A percentile compares a stretch with the other conserved stretches of the same genome.
Evolutionary conservation across 2,888 invertebrate species (phyloP).

Genomic region (Agriopis marginaria): DNA sequence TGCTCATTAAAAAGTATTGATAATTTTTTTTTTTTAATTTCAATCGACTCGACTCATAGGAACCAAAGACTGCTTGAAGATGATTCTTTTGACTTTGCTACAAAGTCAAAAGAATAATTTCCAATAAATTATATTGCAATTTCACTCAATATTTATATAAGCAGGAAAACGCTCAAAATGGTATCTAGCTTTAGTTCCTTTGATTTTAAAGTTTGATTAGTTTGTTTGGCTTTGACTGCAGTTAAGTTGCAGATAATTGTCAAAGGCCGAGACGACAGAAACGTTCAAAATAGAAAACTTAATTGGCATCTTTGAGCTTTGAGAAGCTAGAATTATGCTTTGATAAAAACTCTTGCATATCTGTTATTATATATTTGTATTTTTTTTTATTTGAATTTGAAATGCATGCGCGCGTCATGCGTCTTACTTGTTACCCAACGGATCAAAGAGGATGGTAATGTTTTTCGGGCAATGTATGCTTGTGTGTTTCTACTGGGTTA

Average conservation of each 20-base stretch:
- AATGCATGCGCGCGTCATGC: no score
- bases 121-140: constrained; percentile 17
- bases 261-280: neutral
- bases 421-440: no score
- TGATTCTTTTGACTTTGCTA: no score
- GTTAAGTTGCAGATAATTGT: constrained; percentile 8
- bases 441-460: no score
- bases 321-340: neutral
- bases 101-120: neutral
- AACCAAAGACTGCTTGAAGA: no score
- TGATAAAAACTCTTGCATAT: constrained; percentile 3
- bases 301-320: constrained; percentile 6
- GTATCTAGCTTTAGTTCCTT: constrained; percentile 6
- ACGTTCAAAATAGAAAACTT: neutral
- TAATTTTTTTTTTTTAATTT: no score
- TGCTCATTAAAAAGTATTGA: no score
- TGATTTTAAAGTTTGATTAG: constrained; percentile 21
- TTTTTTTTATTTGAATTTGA: no score
- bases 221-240: neutral
- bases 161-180: constrained; percentile 1
- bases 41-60: no score
- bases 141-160: constrained; percentile 17
- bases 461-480: no score
- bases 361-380: neutral
- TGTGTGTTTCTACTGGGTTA: no score